Percentiles rank a stretch among this genome's conserved stretches.
Conservation (phyloP, 1,140 invertebrate species). For the Laupala kohalensis region DNA sequence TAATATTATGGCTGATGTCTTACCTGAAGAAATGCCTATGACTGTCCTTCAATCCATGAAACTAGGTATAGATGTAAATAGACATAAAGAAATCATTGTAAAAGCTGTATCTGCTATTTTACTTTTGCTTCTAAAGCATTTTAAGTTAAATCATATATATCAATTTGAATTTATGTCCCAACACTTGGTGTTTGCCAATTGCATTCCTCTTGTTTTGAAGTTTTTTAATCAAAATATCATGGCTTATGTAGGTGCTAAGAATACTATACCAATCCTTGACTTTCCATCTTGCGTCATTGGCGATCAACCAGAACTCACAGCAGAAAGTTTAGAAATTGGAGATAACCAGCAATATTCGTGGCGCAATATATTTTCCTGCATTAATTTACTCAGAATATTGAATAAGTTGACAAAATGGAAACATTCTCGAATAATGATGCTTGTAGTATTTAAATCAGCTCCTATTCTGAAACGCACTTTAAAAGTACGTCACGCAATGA, state of each 20-base stretch:
- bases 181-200: conserved; percentile 98
- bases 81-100: conserved; percentile 98
- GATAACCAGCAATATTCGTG: conserved; percentile 82
- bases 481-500: conserved; percentile 91
- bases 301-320: conserved; percentile 85
- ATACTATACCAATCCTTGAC: conserved; percentile 79
- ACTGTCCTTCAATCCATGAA: conserved; percentile 95
- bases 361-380: conserved; percentile 97
- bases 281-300: conserved; percentile 94
- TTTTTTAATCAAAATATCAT: conserved; percentile 99
- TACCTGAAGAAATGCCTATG: conserved; percentile 95
- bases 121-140: conserved; percentile 88
- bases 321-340: conserved; percentile 83
- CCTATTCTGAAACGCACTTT: conserved; percentile 94
- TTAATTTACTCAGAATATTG: conserved; percentile 90
- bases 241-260: conserved; percentile 88
- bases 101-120: conserved; percentile 94
- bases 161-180: conserved; percentile 99
- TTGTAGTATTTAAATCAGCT: conserved; percentile 98
- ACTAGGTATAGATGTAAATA: conserved; percentile 90
- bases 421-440: conserved; percentile 98
- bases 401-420: conserved; percentile 99
- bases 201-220: conserved; percentile 94
- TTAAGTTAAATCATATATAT: conserved; percentile 98
- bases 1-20: conserved; percentile 93